Evolutionary conservation across 2,888 invertebrate species (phyloP), one percentile per base, ranked within the genome.

Genomic region (Cataglyphis albicans): DNA sequence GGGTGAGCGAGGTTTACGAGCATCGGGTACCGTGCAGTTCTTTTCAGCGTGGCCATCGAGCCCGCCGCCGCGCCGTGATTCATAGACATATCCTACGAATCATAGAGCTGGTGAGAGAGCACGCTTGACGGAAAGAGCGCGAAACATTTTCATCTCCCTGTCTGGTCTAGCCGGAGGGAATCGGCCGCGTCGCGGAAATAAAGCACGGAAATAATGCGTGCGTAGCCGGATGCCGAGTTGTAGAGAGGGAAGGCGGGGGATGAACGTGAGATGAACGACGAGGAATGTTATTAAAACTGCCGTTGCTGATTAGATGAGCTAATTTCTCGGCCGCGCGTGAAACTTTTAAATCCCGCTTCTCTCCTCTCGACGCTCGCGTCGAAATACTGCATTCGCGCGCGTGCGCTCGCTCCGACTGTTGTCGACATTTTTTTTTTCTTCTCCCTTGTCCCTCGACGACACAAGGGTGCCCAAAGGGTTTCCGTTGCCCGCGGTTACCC

Each of bases 221-320:
- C 74, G 55, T 48, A 81, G 72, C 67, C 57, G 59, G 68, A 44
- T 73, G 64, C 59, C 73, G 64, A 68, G 65, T 35, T 70, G 67
- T 29, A 25, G 67, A 44, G 57, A 59, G 74, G 18, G 35, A 29
- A 74, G 48, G 48, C 44, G 12, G 61, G 32, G 48, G 21, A 21
- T 21, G 41, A 18, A 18, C 1, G 55, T 6, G 52, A 52, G n/a
- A 52, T n/a, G 7, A 41, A 63, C 52, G 59, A 32, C 38, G 74
- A 63, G 75, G 65, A 84, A 85, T 72, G 87, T 89, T 89, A 91
- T 92, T 91, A 91, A 92, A 91, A 89, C 89, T 89, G 87, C 86
- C 88, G 83, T 85, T 86, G 83, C 83, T 89, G 90, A 91, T 91
- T 91, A 91, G 88, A 90, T 82, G 87, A 86, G 87, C 90, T 91